These are phyloP conservation scores for Neolamprologus variostigma DNA, from an alignment of 2,113 vertebrate species.

Conservation along the genomic window DNA sequence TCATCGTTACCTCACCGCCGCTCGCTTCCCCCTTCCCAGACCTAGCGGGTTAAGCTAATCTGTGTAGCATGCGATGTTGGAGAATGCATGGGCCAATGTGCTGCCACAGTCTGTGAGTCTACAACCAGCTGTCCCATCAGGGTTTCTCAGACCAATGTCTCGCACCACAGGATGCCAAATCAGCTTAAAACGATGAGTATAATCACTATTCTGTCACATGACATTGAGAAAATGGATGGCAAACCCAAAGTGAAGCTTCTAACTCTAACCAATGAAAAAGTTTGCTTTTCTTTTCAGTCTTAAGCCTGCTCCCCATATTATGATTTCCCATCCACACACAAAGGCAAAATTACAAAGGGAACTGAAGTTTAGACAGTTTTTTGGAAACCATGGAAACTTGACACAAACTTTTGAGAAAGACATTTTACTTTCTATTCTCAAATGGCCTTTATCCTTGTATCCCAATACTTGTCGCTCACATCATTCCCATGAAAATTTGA, in stretches of 20 bases:
- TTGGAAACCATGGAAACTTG: background rate
- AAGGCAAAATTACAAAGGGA: background rate
- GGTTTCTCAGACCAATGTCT: constrained; percentile 48
- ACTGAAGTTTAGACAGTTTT: background rate
- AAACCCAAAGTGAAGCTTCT: background rate
- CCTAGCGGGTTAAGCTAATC: constrained; percentile 52
- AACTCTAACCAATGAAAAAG: background rate
- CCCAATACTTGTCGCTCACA: background rate
- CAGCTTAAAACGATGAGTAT: constrained; percentile 52
- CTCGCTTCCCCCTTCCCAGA: constrained; percentile 22
- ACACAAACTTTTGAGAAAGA: constrained; percentile 7
- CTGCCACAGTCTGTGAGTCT: background rate
- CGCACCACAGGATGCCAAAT: constrained; percentile 55
- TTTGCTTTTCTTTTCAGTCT: background rate
- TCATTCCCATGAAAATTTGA: background rate
- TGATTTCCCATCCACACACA: background rate
- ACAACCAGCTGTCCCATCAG: constrained; percentile 53
- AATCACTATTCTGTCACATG: constrained; percentile 32
- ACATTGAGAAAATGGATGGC: background rate
- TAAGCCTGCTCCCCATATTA: background rate
- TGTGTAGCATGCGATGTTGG: constrained; percentile 2
- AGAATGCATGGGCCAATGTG: constrained; percentile 3
- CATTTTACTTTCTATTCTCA: background rate
- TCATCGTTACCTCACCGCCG: constrained; percentile 77
- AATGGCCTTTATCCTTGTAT: background rate